Base-by-base conservation (phyloP, 2,113 vertebrate species). In the Serilophus lunatus region DNA sequence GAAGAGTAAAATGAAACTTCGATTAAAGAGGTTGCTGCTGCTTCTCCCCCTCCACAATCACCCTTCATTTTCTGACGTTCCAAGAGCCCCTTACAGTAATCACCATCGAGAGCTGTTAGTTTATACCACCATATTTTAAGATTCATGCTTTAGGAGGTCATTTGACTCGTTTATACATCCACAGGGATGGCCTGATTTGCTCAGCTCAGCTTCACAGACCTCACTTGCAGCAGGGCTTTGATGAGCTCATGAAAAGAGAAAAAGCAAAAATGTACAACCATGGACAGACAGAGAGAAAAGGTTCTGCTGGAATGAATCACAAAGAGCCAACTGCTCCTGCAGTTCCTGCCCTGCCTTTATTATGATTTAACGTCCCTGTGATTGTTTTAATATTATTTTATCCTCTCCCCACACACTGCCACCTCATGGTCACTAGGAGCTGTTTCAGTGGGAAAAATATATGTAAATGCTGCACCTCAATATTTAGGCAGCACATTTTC, bases 101-200 rank as follows among this genome's bases (percentile, higher is more conserved):
- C 89, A 80, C 66, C 59, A n/a, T 4, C 65, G 91, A 86, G 86
- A 93, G 76, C 79, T 53, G 82, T 84, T 79, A 26, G 57, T 80
- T 95, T 72, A 56, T 80, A 72, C 76, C 80, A 6, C 54, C 16
- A 6, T 80, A n/a, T 74, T 90, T 92, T 88, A 88, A 92, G 91
- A 92, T 83, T 50, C 40, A 23, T 53, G 86, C 63, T 69, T 93
- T 90, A 90, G 82, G 91, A 95, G 91, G 89, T 93, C 89, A 77
- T 90, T 93, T 70, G 54, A 74, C 72, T 91, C 88, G 91, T 95
- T 93, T 92, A 72, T 65, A 80, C 53, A 77, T 77, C 93, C 91
- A 92, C 80, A 88, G 76, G 76, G 93, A 95, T 86, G 94, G 89
- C 72, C 86, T 72, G 76, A 92, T 93, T 93, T 92, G 83, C 91